Evolutionary conservation across 2,113 vertebrate species (phyloP).

Genomic region (Centropus unirufus): DNA sequence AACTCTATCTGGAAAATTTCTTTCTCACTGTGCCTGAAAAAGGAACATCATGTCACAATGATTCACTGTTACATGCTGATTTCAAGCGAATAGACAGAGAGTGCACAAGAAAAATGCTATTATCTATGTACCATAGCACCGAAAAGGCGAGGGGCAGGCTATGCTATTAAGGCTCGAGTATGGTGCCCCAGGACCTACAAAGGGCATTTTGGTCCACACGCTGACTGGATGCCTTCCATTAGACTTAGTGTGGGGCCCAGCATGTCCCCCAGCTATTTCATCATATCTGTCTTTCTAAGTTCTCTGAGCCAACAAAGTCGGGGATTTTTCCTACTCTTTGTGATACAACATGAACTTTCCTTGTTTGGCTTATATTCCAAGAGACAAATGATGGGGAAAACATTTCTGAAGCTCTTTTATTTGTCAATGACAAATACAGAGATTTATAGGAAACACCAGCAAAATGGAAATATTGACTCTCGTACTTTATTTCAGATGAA

Average conservation of each 20-base stretch:
- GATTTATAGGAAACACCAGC: constrained; percentile 51
- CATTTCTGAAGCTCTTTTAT: constrained; percentile 61
- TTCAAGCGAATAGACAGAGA: background rate
- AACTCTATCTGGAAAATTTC: constrained; percentile 61
- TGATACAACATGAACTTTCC: constrained; percentile 59
- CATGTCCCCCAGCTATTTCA: constrained; percentile 25
- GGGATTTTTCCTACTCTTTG: constrained; percentile 17
- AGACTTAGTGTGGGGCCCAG: background rate
- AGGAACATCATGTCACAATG: constrained; percentile 46
- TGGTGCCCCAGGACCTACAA: background rate
- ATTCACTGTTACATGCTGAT: constrained; percentile 41
- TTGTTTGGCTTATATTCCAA: constrained; percentile 59
- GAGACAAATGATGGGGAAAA: constrained; percentile 69
- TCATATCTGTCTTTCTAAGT: constrained; percentile 31
- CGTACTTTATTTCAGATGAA: constrained; percentile 6
- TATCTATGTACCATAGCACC: background rate
- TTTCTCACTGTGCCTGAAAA: background rate
- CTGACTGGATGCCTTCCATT: background rate
- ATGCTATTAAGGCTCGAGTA: background rate
- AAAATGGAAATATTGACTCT: constrained; percentile 67
- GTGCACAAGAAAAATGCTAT: background rate
- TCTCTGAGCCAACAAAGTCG: background rate
- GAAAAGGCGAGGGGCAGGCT: background rate
- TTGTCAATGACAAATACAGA: constrained; percentile 65
- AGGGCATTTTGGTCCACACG: background rate